A percentile compares a stretch with the other conserved stretches of the same genome.
These are phyloP conservation scores for Griposia aprilina DNA, from an alignment of 2,888 invertebrate species.

Conservation along the genomic window DNA sequence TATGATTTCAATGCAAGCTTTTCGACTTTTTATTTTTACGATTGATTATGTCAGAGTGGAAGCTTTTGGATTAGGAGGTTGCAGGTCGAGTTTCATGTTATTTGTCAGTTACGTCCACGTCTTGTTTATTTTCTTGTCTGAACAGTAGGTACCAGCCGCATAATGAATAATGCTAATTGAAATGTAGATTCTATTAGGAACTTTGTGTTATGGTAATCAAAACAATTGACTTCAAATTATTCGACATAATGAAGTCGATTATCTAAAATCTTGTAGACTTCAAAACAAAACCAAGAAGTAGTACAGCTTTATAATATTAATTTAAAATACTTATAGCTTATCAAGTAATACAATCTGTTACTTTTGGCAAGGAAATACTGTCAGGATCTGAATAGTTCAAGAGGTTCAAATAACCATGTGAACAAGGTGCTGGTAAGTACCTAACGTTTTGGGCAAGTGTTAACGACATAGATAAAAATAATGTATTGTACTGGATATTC, in stretches of 20 bases:
- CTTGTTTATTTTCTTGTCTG: constrained; percentile 26
- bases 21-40: constrained; percentile 2
- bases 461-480: constrained; percentile 28
- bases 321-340: neutral
- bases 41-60: constrained; percentile 48
- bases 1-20: neutral
- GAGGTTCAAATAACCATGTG: constrained; percentile 35
- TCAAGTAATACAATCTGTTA: constrained; percentile 5
- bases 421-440: constrained; percentile 51
- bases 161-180: constrained; percentile 22
- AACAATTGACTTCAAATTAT: neutral
- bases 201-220: constrained; percentile 19
- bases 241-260: neutral
- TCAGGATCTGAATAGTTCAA: constrained; percentile 37
- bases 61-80: constrained; percentile 43
- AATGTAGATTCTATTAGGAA: constrained; percentile 21
- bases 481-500: neutral
- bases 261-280: neutral
- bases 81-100: constrained; percentile 33
- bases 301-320: neutral
- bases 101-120: constrained; percentile 46
- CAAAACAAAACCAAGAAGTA: neutral
- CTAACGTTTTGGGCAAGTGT: constrained; percentile 33
- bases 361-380: constrained; percentile 21
- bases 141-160: neutral